Conservation (phyloP, 1,140 invertebrate genomes). For the Anthonomus grandis region DNA sequence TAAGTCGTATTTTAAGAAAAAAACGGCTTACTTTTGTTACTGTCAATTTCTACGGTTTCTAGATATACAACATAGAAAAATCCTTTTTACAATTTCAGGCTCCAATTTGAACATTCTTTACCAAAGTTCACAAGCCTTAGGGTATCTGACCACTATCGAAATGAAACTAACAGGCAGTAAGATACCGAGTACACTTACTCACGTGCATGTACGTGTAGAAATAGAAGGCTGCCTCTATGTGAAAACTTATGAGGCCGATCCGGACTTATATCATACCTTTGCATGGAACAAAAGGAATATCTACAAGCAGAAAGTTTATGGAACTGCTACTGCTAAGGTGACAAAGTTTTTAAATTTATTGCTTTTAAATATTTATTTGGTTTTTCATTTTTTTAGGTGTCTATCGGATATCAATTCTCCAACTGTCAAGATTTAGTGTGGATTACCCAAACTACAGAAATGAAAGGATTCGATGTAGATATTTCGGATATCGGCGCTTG, state of each 20-base stretch:
- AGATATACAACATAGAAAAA: not conserved
- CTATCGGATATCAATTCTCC: constrained; percentile 92
- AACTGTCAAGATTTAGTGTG: constrained; percentile 84
- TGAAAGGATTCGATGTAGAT: constrained; percentile 96
- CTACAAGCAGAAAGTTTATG: constrained; percentile 94
- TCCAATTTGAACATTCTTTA: constrained; percentile 89
- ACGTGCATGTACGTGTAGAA: constrained; percentile 84
- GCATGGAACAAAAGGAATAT: constrained; percentile 97
- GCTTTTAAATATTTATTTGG: not conserved
- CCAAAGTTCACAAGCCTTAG: constrained; percentile 86
- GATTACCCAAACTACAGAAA: constrained; percentile 88
- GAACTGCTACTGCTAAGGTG: constrained; percentile 79
- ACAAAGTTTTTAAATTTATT: not conserved
- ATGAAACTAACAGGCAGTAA: constrained; percentile 82
- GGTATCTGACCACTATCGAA: constrained; percentile 88
- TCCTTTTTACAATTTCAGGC: constrained; percentile 63
- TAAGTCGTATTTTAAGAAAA: not conserved
- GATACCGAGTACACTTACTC: constrained; percentile 75
- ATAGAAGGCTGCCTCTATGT: constrained; percentile 72
- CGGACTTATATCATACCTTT: constrained; percentile 90
- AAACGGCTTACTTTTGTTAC: too few relatives aligned
- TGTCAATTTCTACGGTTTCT: not conserved
- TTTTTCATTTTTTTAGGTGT: constrained; percentile 46
- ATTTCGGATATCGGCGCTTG: constrained; percentile 96
- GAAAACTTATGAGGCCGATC: constrained; percentile 92